Base-by-base conservation (phyloP, 2,113 vertebrate genomes). In the Oncorhynchus mykiss region DNA sequence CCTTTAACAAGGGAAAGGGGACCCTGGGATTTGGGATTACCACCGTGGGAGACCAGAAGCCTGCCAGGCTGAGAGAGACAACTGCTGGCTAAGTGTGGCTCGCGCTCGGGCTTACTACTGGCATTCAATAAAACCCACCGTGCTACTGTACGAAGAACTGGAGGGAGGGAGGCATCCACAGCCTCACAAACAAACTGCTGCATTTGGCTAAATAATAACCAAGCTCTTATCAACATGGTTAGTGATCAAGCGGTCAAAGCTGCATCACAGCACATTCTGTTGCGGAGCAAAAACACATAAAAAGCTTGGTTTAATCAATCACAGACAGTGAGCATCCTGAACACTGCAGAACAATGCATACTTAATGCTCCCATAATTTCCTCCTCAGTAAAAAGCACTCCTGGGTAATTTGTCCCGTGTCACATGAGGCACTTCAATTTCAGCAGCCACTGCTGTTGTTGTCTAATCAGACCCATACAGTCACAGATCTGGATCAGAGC, bases 1-100 rank as follows among this genome's bases (percentile, higher is more conserved):
- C 12, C 51, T 54, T 54, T 54, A 48, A 27, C 74, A 27, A 79
- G 83, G 76, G 34, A 2, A 34, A 8, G 34, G 76, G 82, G 71
- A 82, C 81, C 51, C 84, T 75, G 54, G 78, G 73, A 51, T 75
- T 78, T 75, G 72, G 84, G 86, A 89, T 90, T 89, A 87, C 79
- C 18, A 54, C 73, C 51, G 67, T 9, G 60, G 75, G 76, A 85
- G 73, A 74, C 75, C 75, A 68, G 59, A 45, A 72, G 45, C 57
- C 78, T 67, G 65, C n/a, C 39, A 65, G 71, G 51, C 74, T 68
- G 67, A 65, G 13, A 24, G 76, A 88, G 83, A 88, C 69, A 64
- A 84, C 78, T 81, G 48, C 78, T 77, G 71, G 75, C 59, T 80
- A 85, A 86, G 84, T 70, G 82, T 72, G 78, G 76, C 75, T 85